A percentile compares a stretch with the other conserved stretches of the same genome.
These are phyloP conservation scores for Perizoma affinitatum DNA, from an alignment of 2,888 invertebrate genomes.

Conservation along the genomic window DNA sequence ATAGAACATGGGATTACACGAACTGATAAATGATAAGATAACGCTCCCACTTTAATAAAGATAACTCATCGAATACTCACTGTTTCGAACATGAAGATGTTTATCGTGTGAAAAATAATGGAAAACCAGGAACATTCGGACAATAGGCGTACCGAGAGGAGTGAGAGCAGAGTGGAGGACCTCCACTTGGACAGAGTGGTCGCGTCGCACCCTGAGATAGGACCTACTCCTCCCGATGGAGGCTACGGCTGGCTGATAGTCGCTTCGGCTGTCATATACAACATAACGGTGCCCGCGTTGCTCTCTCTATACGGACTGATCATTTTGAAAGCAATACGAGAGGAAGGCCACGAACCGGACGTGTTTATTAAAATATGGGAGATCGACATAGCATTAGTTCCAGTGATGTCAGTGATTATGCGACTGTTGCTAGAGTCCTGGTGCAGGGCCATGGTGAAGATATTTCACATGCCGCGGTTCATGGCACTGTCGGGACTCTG, in stretches of 20 bases:
- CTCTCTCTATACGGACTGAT: constrained; percentile 83
- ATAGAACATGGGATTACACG: constrained; percentile 72
- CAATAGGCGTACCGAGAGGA: constrained; percentile 46
- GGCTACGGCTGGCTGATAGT: constrained; percentile 88
- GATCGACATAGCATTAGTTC: constrained; percentile 83
- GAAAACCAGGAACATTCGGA: constrained; percentile 54
- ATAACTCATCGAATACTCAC: constrained; percentile 63
- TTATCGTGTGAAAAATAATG: constrained; percentile 63
- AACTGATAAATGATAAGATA: constrained; percentile 79
- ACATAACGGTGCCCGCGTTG: constrained; percentile 84
- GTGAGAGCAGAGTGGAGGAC: constrained; percentile 60
- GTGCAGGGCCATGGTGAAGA: constrained; percentile 81
- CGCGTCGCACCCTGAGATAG: constrained; percentile 86
- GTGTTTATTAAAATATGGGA: constrained; percentile 81
- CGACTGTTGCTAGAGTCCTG: constrained; percentile 85
- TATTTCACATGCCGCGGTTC: constrained; percentile 84
- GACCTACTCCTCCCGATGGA: constrained; percentile 86
- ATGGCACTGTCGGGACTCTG: constrained; percentile 84
- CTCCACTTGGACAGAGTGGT: constrained; percentile 84
- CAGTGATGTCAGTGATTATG: constrained; percentile 84
- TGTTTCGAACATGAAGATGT: constrained; percentile 70
- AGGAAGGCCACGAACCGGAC: constrained; percentile 72
- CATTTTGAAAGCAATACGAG: constrained; percentile 77
- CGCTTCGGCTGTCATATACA: constrained; percentile 82
- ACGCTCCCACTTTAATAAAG: constrained; percentile 64